Evolutionary conservation across 2,888 invertebrate species (phyloP), one percentile per base, ranked within the genome.

Genomic region (Andrena chrysosceles): DNA sequence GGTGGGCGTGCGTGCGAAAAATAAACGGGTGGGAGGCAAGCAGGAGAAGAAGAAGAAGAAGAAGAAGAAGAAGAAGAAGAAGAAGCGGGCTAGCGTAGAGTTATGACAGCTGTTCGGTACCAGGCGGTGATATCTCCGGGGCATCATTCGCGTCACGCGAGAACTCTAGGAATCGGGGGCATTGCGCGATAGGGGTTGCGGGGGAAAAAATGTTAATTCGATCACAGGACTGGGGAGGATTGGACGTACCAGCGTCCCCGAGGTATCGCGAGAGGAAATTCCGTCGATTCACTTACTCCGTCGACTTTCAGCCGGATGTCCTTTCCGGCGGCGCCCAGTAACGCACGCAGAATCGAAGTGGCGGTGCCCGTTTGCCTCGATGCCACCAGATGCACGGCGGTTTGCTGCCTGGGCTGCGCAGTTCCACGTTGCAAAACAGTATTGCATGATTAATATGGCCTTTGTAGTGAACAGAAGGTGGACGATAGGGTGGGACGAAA

Each of bases 331-430:
- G 97, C 97, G 80, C 97, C 96, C 76, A 99, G 95, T 54, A 99
- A 95, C 5, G 98, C 96, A 91, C 99, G 96, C 16, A 99, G 96
- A 89, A 99, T 98, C 89, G 97, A 97, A 76, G 99, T 97, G 4
- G 99, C 98, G 13, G 98, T 98, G 20, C 98, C 98, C 0, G 98
- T 98, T 94, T 98, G 97, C 90, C 99, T 96, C 89, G 97, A 97
- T 73, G 99, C 98, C 83, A 99, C 99, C 94, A 99, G 95, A 95
- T 99, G 99, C 1, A 99, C 97, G 1, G 99, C 97, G 6, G 99
- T 97, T 94, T 99, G 99, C 90, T 98, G 97, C 84, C 97, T 97
- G 82, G 98, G 97, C 99, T 99, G 52, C 10, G 35, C 16, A 42
- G 8, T 59, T 42, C n/a, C 70, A 64, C 16, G 10, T 20, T 20